Base-by-base conservation (phyloP, 1,140 invertebrate genomes). In the Drosophila parabipectinata region DNA sequence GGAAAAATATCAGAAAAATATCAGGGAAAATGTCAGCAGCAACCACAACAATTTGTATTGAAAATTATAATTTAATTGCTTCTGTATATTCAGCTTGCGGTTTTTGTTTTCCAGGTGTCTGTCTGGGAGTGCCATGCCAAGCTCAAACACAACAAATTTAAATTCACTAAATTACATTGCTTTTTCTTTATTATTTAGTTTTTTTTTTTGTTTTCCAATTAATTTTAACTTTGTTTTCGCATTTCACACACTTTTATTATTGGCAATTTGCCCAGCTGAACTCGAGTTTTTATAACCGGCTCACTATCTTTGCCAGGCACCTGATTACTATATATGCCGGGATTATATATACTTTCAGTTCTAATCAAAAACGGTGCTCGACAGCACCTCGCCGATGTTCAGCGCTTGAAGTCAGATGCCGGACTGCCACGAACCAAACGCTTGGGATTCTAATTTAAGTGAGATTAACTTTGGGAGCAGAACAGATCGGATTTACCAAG, bases 151-250 rank as follows among this genome's bases (percentile, higher is more conserved):
- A 55, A 45, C 34, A 45, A 44, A 37, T 68, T 68, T 56, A 30
- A 56, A 68, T 69, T 66, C 60, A 77, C 62, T 52, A 69, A 77
- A 64, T 79, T 69, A 68, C 66, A 72, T 60, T 84, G 68, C 21
- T 61, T 47, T 30, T 55, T 9, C 15, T 39, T 48, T 45, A 51
- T 51, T 58, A 47, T 32, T 71, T 66, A 28, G 5, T 28, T 1
- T 26, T 9, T 15, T 39, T 48, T 50, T 55, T 51, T 58, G 50
- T 32, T 71, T 66, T 69, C 7, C 10, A 53, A 56, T 71, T 54
- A 52, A 15, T 18, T 34, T 39, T 32, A 9, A 51, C 55, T 34
- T 47, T 55, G 59, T 53, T 75, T 60, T 64, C 45, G 52, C 51
- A 30, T 34, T 73, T 74, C 60, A 64, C 60, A 74, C 60, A 74